Base-by-base conservation (phyloP, 2,888 invertebrate genomes). In the Xanthorhoe spadicearia region DNA sequence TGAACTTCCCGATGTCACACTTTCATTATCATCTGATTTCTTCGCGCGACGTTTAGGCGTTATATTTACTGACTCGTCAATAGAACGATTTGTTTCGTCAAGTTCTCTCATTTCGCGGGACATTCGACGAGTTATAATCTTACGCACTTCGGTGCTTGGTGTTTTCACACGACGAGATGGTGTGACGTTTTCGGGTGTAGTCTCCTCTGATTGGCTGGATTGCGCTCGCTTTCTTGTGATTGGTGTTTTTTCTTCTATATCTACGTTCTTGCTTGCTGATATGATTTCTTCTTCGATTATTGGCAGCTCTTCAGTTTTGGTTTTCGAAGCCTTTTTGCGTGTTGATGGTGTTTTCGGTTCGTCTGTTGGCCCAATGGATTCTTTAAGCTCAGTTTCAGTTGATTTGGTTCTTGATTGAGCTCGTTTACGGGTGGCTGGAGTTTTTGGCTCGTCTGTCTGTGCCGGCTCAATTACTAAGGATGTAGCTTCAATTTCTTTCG, bases 51-150 rank as follows among this genome's bases (percentile, higher is more conserved):
- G 79, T 64, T 79, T 86, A 0, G 92, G 91, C 1, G 90, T 91
- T 2, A 77, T 4, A 23, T 4, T 23, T 4, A 46, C 35, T 2
- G 76, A 79, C 23, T 87, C 88, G 10, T 89, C 87, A 3, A 80
- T 18, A 46, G 74, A 64, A 51, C 61, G 65, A 17, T 80, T 83
- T 1, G 83, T 82, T 46, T 88, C 86, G 15, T 88, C 87, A 0
- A 77, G 59, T 57, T 79, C 85, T 43, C 83, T 88, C 64, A 89
- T 76, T 70, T 92, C 92, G 69, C 82, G 85, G 0, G 92, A 92
- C n/a, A 86, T 85, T 0, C 90, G 81, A 63, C 92, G 77, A 0
- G 92, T 92, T 15, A 92, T 78, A 8, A 92, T 89, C 66, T 83
- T 87, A 46, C 90, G 80, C 0, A 85, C 77, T 82, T 91, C 92